These are phyloP conservation scores for Gavialis gangeticus DNA, from an alignment of 2,113 vertebrate species.

Conservation along the genomic window DNA sequence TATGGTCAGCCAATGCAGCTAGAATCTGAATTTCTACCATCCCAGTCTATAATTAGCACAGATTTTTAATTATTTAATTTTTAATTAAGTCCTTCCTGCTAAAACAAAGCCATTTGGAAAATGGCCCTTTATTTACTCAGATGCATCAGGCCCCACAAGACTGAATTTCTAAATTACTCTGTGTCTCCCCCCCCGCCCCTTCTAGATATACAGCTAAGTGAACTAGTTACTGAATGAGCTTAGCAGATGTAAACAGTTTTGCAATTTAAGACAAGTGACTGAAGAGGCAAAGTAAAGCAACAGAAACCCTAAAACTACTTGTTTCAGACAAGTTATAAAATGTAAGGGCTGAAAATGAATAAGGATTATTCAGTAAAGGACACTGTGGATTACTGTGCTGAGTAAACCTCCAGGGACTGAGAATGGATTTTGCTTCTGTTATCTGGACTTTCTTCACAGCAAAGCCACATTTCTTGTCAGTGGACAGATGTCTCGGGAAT, in stretches of 20 bases:
- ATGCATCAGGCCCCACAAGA: not conserved
- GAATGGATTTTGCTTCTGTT: conserved; percentile 7
- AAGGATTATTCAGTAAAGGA: not conserved
- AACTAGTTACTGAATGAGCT: not conserved
- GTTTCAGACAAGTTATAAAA: not conserved
- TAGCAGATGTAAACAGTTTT: not conserved
- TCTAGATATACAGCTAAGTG: not conserved
- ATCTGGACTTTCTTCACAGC: not conserved
- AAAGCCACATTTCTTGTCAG: conserved; percentile 19
- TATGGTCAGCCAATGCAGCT: not conserved
- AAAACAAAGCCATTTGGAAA: not conserved
- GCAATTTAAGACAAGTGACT: not conserved
- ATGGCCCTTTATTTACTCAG: not conserved
- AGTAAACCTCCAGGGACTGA: not conserved
- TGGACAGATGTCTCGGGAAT: conserved; percentile 52
- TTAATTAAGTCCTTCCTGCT: conserved; percentile 18
- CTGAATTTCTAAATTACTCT: not conserved
- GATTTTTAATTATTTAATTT: not conserved
- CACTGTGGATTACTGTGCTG: not conserved
- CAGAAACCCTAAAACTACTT: not conserved
- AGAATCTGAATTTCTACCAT: not conserved
- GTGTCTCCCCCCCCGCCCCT: not conserved
- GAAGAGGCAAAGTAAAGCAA: not conserved
- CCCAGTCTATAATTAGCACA: not conserved
- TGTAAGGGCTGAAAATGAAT: not conserved